These are phyloP conservation scores for Conops quadrifasciatus DNA, from an alignment of 2,888 invertebrate species.

Conservation along the genomic window DNA sequence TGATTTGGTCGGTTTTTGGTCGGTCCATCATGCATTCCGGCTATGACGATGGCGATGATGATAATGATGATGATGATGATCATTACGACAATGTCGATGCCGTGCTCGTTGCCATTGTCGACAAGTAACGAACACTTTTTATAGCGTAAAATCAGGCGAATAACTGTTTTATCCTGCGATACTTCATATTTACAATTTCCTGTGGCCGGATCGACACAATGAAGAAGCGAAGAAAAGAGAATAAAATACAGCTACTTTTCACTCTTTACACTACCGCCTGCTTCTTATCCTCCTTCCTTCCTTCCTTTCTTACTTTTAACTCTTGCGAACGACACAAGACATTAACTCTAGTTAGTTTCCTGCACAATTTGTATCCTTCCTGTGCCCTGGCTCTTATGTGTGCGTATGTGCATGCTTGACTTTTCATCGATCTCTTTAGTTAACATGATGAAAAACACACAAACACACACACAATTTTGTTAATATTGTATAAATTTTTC, in stretches of 20 bases:
- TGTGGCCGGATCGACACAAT: slow-evolving; percentile 18
- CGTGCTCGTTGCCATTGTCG: neutral
- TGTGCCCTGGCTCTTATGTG: neutral
- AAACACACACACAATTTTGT: too few species aligned
- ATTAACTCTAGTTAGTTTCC: too few species aligned
- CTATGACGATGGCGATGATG: too few species aligned
- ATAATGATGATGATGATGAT: too few species aligned
- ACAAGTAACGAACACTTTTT: slow-evolving; percentile 16
- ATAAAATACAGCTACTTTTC: neutral
- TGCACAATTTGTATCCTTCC: neutral
- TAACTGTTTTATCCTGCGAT: slow-evolving; percentile 11
- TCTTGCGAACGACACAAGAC: neutral
- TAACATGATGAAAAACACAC: too few species aligned
- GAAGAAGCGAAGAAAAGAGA: neutral
- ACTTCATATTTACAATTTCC: slow-evolving; percentile 20
- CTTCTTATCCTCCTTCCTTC: neutral
- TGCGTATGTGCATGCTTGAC: too few species aligned
- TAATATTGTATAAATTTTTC: too few species aligned
- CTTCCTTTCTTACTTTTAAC: neutral
- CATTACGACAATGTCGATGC: too few species aligned
- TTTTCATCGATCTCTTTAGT: too few species aligned
- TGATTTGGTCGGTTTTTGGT: too few species aligned
- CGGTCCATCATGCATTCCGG: too few species aligned
- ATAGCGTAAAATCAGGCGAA: slow-evolving; percentile 26
- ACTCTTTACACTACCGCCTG: neutral